Base-by-base conservation (phyloP, 2,888 invertebrate genomes). In the Bruchidius siliquastri region DNA sequence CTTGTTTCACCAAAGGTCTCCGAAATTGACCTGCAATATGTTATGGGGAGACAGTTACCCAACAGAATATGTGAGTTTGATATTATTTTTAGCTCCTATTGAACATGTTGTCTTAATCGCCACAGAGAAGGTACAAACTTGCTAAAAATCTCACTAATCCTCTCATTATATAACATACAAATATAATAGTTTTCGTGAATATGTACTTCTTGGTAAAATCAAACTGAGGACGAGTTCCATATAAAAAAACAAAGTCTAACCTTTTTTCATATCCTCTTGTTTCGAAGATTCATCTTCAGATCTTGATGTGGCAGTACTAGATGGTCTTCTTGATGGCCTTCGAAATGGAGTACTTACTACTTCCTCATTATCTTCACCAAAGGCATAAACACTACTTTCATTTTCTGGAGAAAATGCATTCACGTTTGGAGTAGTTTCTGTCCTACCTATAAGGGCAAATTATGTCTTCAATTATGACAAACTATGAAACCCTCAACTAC, bases 311-410 rank as follows among this genome's bases (percentile, higher is more conserved):
- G 86, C 85, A 0, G 87, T 87, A 78, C 87, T 86, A 32, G 86
- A 85, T 72, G 88, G 88, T 69, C 90, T 83, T 73, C 89, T 83
- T 67, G 86, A 85, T 69, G 88, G 88, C 70, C 90, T 83, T 66
- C 90, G 84, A 81, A 92, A 91, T 0, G 91, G 91, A 20, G 90
- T 90, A 73, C 87, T 89, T 22, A 88, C 85, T 0, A 86, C 82
- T 21, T 89, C 87, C 75, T 91, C 92, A 32, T 89, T 89, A 69
- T 92, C 92, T 76, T 91, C 91, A 77, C 92, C 92, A 82, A 93
- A 93, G 0, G 92, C 92, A 80, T 93, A 92, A 20, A 92, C 90
- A 74, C 92, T 92, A 75, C 91, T 91, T 82, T 92, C 92, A 81
- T 92, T 92, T 78, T 91, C 91, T 0, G 90, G 90, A 0, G 91